phyloP scores from a whole-genome alignment of 1,140 invertebrate genomes.

The Pogonus chalceus region DNA sequence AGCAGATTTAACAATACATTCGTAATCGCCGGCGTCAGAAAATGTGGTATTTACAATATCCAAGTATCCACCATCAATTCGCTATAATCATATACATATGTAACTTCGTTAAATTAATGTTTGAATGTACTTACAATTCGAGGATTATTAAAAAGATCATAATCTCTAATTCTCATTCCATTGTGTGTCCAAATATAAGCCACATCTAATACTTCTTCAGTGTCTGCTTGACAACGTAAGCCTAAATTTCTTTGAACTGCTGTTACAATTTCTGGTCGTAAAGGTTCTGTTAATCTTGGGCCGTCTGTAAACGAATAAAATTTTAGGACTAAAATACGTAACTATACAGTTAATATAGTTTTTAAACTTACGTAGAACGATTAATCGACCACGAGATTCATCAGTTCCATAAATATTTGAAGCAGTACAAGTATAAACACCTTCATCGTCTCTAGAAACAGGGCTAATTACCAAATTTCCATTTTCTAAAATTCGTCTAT shows the following conservation, averaged over 20 bases:
- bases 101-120: constrained; percentile 6
- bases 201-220: constrained; percentile 73
- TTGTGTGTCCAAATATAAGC: constrained; percentile 88
- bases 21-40: constrained; percentile 77
- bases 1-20: constrained; percentile 79
- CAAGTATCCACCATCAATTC: constrained; percentile 60
- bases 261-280: constrained; percentile 52
- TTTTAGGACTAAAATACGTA: not conserved
- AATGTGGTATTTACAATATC: constrained; percentile 74
- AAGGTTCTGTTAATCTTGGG: constrained; percentile 56
- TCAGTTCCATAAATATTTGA: constrained; percentile 74
- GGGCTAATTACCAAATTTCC: constrained; percentile 79
- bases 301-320: constrained; percentile 39
- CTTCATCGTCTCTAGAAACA: constrained; percentile 78
- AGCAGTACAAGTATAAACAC: constrained; percentile 80
- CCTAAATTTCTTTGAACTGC: constrained; percentile 60
- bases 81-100: constrained; percentile 24
- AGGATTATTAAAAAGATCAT: constrained; percentile 35
- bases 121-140: constrained; percentile 11
- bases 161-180: constrained; percentile 63
- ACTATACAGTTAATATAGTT: not conserved
- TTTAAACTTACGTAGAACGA: constrained; percentile 65
- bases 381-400: constrained; percentile 67
- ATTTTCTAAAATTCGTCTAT: constrained; percentile 67
- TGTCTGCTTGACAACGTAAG: constrained; percentile 68